phyloP scores from a whole-genome alignment of 2,797 vertebrate genomes.

The Gymnocypris eckloni region DNA sequence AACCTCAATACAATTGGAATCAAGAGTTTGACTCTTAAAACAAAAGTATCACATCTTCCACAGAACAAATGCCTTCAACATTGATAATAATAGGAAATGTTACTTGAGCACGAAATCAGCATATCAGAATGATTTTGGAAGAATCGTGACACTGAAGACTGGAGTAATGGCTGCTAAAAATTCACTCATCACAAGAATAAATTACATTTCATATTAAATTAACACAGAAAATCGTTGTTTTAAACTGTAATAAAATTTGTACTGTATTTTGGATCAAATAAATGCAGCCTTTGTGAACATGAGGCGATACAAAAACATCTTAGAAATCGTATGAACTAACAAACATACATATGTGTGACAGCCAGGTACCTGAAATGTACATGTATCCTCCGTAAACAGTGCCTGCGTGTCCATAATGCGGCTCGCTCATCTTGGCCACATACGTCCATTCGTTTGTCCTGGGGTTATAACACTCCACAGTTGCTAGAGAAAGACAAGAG shows the following conservation, averaged over 20 bases:
- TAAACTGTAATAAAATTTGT: neutral
- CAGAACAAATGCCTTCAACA: neutral
- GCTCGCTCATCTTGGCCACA: slow-evolving; percentile 98
- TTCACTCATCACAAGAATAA: neutral
- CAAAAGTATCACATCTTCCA: no score
- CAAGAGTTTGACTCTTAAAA: no score
- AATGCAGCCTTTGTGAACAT: neutral
- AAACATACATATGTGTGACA: neutral
- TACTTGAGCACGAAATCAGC: neutral
- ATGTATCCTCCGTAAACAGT: slow-evolving; percentile 98
- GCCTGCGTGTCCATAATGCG: slow-evolving; percentile 96
- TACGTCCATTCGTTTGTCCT: slow-evolving; percentile 98
- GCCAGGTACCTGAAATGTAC: slow-evolving; percentile 94
- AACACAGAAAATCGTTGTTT: neutral
- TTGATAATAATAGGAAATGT: neutral
- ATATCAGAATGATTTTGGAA: neutral
- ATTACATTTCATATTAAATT: neutral
- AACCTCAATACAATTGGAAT: no score
- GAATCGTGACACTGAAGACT: neutral
- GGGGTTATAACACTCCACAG: slow-evolving; percentile 98
- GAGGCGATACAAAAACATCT: neutral
- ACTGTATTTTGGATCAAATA: neutral
- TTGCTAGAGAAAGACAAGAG: slow-evolving; percentile 81
- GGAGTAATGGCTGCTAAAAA: neutral
- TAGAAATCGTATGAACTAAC: neutral